Conservation (phyloP, 2,113 vertebrate genomes). For the Oreochromis spilurus region DNA sequence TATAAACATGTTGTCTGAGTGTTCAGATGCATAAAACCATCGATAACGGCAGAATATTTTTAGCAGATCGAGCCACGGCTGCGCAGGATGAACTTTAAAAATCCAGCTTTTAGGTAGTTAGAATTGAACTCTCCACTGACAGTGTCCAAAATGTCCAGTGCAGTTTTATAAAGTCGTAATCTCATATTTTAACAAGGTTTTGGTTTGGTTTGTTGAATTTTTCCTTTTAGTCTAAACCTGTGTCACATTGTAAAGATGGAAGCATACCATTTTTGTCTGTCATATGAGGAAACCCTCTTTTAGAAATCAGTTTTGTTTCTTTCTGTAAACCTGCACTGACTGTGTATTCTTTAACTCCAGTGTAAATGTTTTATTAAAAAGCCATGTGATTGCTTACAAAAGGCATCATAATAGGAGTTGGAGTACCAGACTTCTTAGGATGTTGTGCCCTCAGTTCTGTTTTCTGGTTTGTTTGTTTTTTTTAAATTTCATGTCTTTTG, state of each 20-base stretch:
- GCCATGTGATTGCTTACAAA: background rate
- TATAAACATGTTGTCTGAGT: background rate
- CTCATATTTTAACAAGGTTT: background rate
- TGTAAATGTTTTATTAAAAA: background rate
- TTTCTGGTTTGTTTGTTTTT: background rate
- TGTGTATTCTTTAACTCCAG: background rate
- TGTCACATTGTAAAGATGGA: background rate
- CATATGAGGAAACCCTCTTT: background rate
- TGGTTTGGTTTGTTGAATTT: background rate
- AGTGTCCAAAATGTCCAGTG: background rate
- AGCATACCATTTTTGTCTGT: background rate
- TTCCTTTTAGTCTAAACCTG: background rate
- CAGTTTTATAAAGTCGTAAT: background rate
- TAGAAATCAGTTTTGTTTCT: background rate
- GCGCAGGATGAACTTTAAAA: background rate
- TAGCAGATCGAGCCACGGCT: background rate
- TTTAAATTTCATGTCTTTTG: background rate
- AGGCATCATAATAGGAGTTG: background rate
- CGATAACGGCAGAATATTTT: background rate
- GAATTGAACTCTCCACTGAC: background rate
- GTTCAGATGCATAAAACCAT: background rate
- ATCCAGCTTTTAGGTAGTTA: background rate
- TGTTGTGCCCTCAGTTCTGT: background rate
- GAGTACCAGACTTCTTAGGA: background rate
- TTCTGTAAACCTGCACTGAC: constrained; percentile 17